Base-by-base conservation (phyloP, 1,140 invertebrate genomes). In the Lordiphosa clarofinis region DNA sequence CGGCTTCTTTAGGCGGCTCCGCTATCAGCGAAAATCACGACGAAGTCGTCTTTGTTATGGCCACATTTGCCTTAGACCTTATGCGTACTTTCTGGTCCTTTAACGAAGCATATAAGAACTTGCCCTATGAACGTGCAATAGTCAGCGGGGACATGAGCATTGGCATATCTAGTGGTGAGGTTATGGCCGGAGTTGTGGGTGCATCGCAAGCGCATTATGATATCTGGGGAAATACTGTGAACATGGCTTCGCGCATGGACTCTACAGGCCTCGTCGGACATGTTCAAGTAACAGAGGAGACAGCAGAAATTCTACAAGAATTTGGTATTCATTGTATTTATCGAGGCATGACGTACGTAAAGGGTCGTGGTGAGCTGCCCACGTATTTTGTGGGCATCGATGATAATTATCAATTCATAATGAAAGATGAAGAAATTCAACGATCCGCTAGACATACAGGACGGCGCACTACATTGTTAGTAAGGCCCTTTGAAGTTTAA, bases 151-250 rank as follows among this genome's bases (percentile, higher is more conserved):
- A 47, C 1, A 60, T 81, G n/a, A 36, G 52, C 19, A 56, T 90
- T 61, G 94, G 94, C 11, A 94, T 97, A 65, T 94, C 94, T 7
- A 92, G 94, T 70, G 96, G 96, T 0, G 92, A 94, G 62, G 94
- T 98, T 4, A 95, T 96, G 53, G 96, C 96, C 0, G 97, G 96
- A 2, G 96, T 98, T 1, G 95, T 98, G 1, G 97, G 97, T 0
- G 94, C 94, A 0, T 92, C 94, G n/a, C 97, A 97, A 82, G 96
- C 96, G 0, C 91, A 97, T 7, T 89, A 89, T 31, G 88, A 98
- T 88, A 96, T 98, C 71, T 98, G 96, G 97, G 96, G 96, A 0
- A 94, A 98, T 90, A 94, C 96, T 1, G 97, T 98, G 0, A 98
- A 98, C 89, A 95, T 98, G 91, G 96, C 97, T 0, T 97, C 96